phyloP scores from a whole-genome alignment of 2,113 vertebrate species.

The Vulpes vulpes region DNA sequence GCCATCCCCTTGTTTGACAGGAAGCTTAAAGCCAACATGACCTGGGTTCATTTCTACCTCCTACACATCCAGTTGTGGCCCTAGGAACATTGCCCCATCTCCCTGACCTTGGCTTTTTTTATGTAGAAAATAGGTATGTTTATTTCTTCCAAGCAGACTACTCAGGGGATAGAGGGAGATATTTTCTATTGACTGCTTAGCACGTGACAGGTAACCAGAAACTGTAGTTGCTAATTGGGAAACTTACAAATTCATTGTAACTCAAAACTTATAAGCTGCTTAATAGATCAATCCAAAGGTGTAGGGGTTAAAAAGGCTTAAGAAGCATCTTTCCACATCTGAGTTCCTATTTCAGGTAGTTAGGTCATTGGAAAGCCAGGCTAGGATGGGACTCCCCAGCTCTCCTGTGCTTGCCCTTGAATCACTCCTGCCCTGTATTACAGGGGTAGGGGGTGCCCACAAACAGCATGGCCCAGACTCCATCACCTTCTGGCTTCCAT shows the following conservation, averaged over 20 bases:
- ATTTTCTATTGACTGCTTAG: no score
- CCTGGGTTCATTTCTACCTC: neutral
- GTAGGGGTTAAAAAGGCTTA: neutral
- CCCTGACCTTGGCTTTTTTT: neutral
- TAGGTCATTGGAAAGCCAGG: neutral
- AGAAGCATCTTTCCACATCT: neutral
- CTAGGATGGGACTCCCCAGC: neutral
- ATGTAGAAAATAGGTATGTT: neutral
- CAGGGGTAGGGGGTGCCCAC: rapidly evolving
- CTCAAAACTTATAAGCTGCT: neutral
- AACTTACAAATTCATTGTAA: neutral
- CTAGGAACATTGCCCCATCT: neutral
- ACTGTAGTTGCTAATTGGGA: neutral
- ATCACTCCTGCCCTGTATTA: neutral
- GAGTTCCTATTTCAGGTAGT: neutral
- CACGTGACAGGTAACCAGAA: neutral
- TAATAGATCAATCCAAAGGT: neutral
- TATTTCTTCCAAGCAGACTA: neutral
- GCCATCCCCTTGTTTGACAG: neutral
- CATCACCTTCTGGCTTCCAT: neutral
- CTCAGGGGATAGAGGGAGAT: neutral
- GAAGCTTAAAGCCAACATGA: neutral
- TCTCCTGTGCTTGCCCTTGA: no score
- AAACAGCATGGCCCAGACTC: neutral
- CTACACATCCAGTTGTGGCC: no score